These are phyloP conservation scores for Marmota monax DNA, from an alignment of 2,113 vertebrate genomes.

Conservation along the genomic window DNA sequence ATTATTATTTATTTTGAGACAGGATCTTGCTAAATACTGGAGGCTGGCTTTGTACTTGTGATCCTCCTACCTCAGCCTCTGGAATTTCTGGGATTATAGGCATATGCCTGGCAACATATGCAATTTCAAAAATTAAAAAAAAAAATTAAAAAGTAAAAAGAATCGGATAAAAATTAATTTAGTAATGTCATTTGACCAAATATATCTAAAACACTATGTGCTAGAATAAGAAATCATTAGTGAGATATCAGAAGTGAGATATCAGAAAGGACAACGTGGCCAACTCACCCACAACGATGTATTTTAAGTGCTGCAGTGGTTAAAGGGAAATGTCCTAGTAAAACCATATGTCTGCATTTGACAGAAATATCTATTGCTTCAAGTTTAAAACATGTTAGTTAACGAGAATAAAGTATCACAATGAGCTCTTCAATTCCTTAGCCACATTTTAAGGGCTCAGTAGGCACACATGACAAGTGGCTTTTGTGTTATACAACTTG, in stretches of 20 bases:
- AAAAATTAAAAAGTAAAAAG: background rate
- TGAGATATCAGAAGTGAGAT: background rate
- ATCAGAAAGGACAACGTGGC: background rate
- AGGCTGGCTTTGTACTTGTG: too few species aligned
- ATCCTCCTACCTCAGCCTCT: too few species aligned
- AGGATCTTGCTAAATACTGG: too few species aligned
- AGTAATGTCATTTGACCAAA: background rate
- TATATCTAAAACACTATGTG: background rate
- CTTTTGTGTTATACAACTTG: background rate
- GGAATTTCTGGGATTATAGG: too few species aligned
- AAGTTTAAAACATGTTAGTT: background rate
- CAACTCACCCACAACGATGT: background rate
- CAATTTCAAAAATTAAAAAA: background rate
- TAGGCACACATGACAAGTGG: too few species aligned
- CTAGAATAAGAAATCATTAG: background rate
- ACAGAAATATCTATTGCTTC: background rate
- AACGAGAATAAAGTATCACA: background rate
- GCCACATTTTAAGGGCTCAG: background rate
- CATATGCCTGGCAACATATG: background rate
- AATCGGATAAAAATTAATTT: background rate
- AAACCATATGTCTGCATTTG: background rate
- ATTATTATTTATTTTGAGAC: too few species aligned
- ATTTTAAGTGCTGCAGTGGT: background rate
- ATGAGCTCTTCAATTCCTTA: background rate
- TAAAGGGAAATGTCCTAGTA: background rate